Evolutionary conservation across 2,888 invertebrate species (phyloP).

Genomic region (Mylabris sibirica): DNA sequence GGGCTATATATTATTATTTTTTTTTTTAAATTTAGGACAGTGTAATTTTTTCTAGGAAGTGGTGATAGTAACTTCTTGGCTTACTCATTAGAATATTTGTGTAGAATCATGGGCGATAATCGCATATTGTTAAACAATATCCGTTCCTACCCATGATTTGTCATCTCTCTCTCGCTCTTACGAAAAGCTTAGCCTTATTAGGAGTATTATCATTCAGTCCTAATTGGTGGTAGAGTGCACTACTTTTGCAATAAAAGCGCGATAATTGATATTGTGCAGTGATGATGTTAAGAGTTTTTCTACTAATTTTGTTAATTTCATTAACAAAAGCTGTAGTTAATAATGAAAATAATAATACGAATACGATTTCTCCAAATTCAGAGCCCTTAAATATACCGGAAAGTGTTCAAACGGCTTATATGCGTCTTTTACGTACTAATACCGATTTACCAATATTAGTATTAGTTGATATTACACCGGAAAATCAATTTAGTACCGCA

Average conservation of each 20-base stretch:
- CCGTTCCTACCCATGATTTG: slow-evolving; percentile 55
- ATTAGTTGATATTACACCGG: slow-evolving; percentile 47
- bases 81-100: slow-evolving; percentile 27
- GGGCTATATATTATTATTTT: not conserved
- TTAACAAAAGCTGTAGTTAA: slow-evolving; percentile 1
- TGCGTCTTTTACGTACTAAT: slow-evolving; percentile 36
- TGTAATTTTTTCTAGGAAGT: not conserved
- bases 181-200: slow-evolving; percentile 34
- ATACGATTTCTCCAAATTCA: not conserved
- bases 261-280: slow-evolving; percentile 18
- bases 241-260: not conserved
- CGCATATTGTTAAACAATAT: slow-evolving; percentile 52
- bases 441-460: slow-evolving; percentile 44
- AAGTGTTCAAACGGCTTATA: not conserved
- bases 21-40: not conserved
- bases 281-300: slow-evolving; percentile 34
- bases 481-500: not conserved
- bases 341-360: not conserved
- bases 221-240: slow-evolving; percentile 3
- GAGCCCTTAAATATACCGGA: not conserved
- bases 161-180: slow-evolving; percentile 48
- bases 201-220: slow-evolving; percentile 28
- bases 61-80: slow-evolving; percentile 20
- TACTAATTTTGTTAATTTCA: slow-evolving; percentile 21
- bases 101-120: slow-evolving; percentile 35